A percentile compares a stretch with the other conserved stretches of the same genome.
Conservation (phyloP, 2,797 vertebrate genomes). For the Takifugu ocellatus region DNA sequence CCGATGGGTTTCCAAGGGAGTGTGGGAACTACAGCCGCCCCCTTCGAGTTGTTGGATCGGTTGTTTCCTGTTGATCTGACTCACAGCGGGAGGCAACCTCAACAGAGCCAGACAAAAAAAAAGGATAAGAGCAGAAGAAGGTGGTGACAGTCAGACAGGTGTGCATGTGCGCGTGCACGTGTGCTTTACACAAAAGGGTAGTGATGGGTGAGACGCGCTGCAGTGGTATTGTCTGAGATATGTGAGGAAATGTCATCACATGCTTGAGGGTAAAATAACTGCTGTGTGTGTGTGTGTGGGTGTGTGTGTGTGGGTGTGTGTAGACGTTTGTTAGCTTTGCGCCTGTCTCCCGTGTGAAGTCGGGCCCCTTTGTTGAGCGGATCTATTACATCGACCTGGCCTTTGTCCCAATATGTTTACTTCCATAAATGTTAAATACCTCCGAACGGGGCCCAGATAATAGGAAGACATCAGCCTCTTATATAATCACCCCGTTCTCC, state of each 20-base stretch:
- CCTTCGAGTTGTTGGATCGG: slow-evolving; percentile 39
- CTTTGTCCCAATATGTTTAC: slow-evolving; percentile 51
- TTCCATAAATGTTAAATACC: slow-evolving; percentile 40
- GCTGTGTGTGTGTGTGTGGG: slow-evolving; percentile 15
- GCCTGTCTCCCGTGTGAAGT: slow-evolving; percentile 26
- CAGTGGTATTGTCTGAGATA: slow-evolving; percentile 22
- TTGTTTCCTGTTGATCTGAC: slow-evolving; percentile 49
- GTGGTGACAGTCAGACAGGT: slow-evolving; percentile 25
- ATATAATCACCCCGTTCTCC: slow-evolving; percentile 28
- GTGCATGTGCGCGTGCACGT: slow-evolving; percentile 16
- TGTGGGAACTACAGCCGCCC: slow-evolving; percentile 51
- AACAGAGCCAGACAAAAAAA: slow-evolving; percentile 6
- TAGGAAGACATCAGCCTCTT: slow-evolving; percentile 27
- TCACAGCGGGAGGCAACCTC: neutral
- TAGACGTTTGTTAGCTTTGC: slow-evolving; percentile 8
- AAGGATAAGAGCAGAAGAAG: slow-evolving; percentile 18
- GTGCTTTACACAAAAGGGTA: slow-evolving; percentile 13
- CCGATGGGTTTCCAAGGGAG: slow-evolving; percentile 51
- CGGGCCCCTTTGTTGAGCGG: slow-evolving; percentile 46
- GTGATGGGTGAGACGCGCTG: slow-evolving; percentile 12
- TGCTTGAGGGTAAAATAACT: slow-evolving; percentile 32
- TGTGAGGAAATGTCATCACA: slow-evolving; percentile 59
- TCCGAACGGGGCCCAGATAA: slow-evolving; percentile 26
- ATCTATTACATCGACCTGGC: slow-evolving; percentile 42
- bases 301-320: neutral